Percentiles rank a stretch among this genome's conserved stretches.
Conservation (phyloP, 2,888 invertebrate genomes). For the Nematopogon swammerdamellus region DNA sequence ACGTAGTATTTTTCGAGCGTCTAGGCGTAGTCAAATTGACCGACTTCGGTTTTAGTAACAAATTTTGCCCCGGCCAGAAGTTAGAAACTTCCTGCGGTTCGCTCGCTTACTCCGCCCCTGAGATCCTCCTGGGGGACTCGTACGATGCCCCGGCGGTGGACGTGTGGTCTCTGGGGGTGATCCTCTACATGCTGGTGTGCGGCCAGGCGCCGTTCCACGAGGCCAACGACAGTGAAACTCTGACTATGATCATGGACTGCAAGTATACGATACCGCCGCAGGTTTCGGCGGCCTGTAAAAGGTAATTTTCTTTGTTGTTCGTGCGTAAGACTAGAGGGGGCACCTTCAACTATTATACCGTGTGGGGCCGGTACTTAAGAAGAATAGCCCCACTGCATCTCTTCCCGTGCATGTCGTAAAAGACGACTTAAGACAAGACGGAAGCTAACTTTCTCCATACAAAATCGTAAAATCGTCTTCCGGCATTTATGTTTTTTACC, state of each 20-base stretch:
- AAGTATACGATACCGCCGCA: conserved; percentile 91
- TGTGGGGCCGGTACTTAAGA: too few relatives aligned
- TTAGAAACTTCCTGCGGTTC: conserved; percentile 98
- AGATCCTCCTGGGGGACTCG: conserved; percentile 96
- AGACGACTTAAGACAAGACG: too few relatives aligned
- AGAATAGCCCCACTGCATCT: too few relatives aligned
- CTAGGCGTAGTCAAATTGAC: conserved; percentile 96
- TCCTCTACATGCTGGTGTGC: conserved; percentile 97
- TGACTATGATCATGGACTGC: conserved; percentile 99
- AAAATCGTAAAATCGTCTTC: too few relatives aligned
- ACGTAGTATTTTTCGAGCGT: conserved; percentile 98
- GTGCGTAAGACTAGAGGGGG: too few relatives aligned
- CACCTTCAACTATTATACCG: too few relatives aligned
- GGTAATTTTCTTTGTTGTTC: too few relatives aligned
- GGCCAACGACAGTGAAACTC: conserved; percentile 98
- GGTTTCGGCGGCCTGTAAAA: conserved; percentile 82
- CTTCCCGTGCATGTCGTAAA: too few relatives aligned
- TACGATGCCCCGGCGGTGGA: conserved; percentile 99
- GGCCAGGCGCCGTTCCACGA: conserved; percentile 98
- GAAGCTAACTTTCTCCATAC: too few relatives aligned
- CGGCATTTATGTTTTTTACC: too few relatives aligned
- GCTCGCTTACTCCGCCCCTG: conserved; percentile 98
- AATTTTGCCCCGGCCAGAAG: conserved; percentile 93
- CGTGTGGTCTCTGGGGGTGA: conserved; percentile 98
- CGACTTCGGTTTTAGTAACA: conserved; percentile 97